Evolutionary conservation across 2,113 vertebrate genomes (phyloP).

Genomic region (Eupsittula cactorum): DNA sequence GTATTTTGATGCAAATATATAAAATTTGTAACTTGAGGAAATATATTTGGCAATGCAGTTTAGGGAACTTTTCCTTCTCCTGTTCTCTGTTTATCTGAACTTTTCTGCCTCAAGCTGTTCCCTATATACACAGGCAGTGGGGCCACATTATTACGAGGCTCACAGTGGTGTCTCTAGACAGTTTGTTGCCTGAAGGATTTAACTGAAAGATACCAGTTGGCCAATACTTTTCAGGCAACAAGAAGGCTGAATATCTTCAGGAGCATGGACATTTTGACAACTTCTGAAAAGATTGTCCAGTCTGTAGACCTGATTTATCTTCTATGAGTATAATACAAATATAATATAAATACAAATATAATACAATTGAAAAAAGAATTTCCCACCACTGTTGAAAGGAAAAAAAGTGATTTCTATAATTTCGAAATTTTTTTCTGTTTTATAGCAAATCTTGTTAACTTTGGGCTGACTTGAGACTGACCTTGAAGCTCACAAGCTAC

Average conservation of each 20-base stretch:
- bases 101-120: not conserved
- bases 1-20: not conserved
- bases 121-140: not conserved
- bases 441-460: not conserved
- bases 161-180: not conserved
- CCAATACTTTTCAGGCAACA: not conserved
- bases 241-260: not conserved
- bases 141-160: conserved; percentile 10
- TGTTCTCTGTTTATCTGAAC: not conserved
- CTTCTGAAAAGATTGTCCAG: not conserved
- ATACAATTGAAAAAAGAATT: not conserved
- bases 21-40: not conserved
- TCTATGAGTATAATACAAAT: not conserved
- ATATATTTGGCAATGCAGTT: not conserved
- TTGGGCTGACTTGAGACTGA: not conserved
- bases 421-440: not conserved
- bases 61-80: not conserved
- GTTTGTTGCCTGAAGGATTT: conserved; percentile 4
- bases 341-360: not conserved
- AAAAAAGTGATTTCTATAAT: not conserved
- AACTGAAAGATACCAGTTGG: not conserved
- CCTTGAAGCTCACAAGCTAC: not conserved
- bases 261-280: not conserved
- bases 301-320: not conserved
- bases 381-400: not conserved